phyloP scores from a whole-genome alignment of 1,140 invertebrate species.

The Doryteuthis pealeii region DNA sequence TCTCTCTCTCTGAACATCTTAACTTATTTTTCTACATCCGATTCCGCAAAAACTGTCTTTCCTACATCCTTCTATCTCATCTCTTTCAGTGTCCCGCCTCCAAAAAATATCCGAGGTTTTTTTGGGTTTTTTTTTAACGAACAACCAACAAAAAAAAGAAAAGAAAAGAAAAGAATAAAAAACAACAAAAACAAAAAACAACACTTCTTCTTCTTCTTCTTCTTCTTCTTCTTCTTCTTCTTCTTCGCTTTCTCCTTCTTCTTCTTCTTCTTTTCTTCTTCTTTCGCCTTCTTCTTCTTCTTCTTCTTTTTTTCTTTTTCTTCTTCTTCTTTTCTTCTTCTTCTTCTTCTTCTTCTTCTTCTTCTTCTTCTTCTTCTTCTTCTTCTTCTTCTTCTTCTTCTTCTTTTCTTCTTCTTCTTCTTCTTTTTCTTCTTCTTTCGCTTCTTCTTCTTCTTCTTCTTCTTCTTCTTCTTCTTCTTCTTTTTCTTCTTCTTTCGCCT shows the following conservation, averaged over 20 bases:
- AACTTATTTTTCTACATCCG: too few species aligned
- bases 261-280: not conserved
- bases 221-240: not conserved
- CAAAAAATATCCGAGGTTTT: too few species aligned
- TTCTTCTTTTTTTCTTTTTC: slow-evolving; percentile 8
- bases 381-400: not conserved
- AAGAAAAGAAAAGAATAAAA: too few species aligned
- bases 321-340: not conserved
- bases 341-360: not conserved
- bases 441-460: not conserved
- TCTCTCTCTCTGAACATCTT: too few species aligned
- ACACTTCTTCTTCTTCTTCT: too few species aligned
- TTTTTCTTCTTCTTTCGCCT: not conserved
- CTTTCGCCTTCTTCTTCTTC: not conserved
- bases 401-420: not conserved
- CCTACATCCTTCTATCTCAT: too few species aligned
- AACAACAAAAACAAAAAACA: too few species aligned
- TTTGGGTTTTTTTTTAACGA: too few species aligned
- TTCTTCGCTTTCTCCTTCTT: not conserved
- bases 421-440: not conserved
- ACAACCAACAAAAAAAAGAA: too few species aligned
- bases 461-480: not conserved
- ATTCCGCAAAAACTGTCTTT: too few species aligned
- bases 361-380: not conserved
- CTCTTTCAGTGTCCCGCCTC: too few species aligned